Conservation (phyloP, 1,140 invertebrate genomes). For the Atopsyche davidsoni region DNA sequence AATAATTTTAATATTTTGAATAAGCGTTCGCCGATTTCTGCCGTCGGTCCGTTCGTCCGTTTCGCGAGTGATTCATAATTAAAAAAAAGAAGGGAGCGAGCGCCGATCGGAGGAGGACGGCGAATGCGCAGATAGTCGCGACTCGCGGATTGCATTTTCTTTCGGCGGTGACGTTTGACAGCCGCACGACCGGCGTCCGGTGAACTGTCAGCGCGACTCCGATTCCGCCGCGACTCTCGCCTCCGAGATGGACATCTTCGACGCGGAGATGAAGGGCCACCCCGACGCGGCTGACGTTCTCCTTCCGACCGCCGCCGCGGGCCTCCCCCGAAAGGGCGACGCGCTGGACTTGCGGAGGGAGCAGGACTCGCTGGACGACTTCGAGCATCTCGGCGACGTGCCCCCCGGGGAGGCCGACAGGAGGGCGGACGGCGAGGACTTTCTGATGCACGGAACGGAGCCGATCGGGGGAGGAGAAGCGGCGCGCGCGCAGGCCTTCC, state of each 20-base stretch:
- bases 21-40: neutral
- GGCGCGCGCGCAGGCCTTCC: constrained; percentile 17
- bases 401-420: constrained; percentile 27
- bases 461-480: constrained; percentile 1
- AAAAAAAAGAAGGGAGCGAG: constrained; percentile 3
- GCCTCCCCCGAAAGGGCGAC: constrained; percentile 21
- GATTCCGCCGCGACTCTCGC: neutral
- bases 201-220: too few relatives aligned
- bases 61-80: neutral
- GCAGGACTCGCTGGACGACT: constrained; percentile 63
- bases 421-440: constrained; percentile 39
- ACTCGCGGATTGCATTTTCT: constrained; percentile 2
- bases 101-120: constrained; percentile 9
- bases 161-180: constrained; percentile 14
- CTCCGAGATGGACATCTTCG: constrained; percentile 13
- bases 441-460: constrained; percentile 44
- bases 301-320: constrained; percentile 26
- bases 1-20: neutral
- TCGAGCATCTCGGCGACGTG: constrained; percentile 58
- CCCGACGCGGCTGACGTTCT: constrained; percentile 37
- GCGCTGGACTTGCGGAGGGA: constrained; percentile 48
- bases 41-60: neutral
- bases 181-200: too few relatives aligned
- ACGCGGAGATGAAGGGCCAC: constrained; percentile 32
- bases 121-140: neutral